Conservation (phyloP, 2,888 invertebrate genomes). For the Gastracanthus pulcherrimus region DNA sequence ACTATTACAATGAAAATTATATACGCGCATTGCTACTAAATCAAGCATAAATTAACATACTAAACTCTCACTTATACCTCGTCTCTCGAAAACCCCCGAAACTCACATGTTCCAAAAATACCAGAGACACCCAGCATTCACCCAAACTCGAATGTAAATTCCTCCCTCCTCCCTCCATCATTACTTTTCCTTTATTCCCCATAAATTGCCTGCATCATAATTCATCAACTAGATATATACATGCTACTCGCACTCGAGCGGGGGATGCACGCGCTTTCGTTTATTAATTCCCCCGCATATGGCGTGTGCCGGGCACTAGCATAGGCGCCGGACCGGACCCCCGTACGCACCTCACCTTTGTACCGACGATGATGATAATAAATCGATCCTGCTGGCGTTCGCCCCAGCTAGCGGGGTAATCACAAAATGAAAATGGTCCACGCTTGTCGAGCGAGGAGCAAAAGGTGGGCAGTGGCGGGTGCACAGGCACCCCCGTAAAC, state of each 20-base stretch:
- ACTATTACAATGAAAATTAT: too few species aligned
- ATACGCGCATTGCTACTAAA: too few species aligned
- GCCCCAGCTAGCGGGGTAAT: slow-evolving; percentile 27
- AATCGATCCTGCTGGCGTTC: slow-evolving; percentile 62
- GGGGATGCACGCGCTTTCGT: slow-evolving; percentile 62
- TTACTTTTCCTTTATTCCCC: slow-evolving; percentile 40
- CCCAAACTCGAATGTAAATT: neutral
- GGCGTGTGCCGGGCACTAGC: slow-evolving; percentile 65
- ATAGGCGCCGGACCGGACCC: slow-evolving; percentile 56
- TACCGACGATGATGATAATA: slow-evolving; percentile 67
- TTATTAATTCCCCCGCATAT: too few species aligned
- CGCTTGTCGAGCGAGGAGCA: neutral
- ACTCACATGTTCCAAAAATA: too few species aligned
- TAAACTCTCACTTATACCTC: too few species aligned
- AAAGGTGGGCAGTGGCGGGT: neutral
- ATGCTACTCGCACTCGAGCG: too few species aligned
- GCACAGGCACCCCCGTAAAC: slow-evolving; percentile 7
- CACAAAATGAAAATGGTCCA: slow-evolving; percentile 22
- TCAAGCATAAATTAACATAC: too few species aligned
- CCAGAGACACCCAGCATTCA: too few species aligned
- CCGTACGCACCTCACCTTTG: slow-evolving; percentile 57
- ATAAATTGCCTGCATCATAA: slow-evolving; percentile 42
- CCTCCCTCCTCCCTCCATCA: neutral
- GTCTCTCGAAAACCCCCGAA: too few species aligned
- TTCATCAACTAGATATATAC: slow-evolving; percentile 60